Base-by-base conservation (phyloP, 2,113 vertebrate genomes). In the Struthio camelus region DNA sequence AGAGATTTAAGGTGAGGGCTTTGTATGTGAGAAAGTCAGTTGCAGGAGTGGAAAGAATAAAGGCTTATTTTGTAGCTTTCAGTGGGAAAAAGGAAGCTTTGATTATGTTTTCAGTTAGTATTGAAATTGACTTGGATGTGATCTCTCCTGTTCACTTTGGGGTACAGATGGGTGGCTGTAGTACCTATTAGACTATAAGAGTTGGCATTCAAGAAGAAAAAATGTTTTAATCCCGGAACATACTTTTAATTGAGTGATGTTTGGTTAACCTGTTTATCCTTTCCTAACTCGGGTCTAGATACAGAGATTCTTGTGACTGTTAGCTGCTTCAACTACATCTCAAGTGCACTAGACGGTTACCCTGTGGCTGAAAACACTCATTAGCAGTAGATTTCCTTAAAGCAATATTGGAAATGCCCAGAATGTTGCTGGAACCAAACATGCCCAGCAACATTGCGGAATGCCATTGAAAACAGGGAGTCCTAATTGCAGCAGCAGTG, bases 261-360 rank as follows among this genome's bases (percentile, higher is more conserved):
- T 62, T 17, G 50, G 6, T 44, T 50, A 44, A 50, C 48, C 40
- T 27, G 8, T 27, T 36, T 6, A 38, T 51, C 32, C 36, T 42
- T 20, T n/a, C 38, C 86, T 14, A 4, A 27, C 54, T 36, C 8
- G 0, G 0, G 1, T 28, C 80, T 53, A 27, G 51, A 10, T 54
- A 61, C 36, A 40, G 59, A 50, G 46, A 4, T 28, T 53, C 10
- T 16, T 51, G 53, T 8, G 34, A 14, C 1, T 7, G 19, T 1
- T 54, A 48, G 64, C 64, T 36, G 42, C 78, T 58, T 51, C 16
- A 58, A 5, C 42, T 2, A 5, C 22, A 1, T 36, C 36, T 56
- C 50, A 50, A 12, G 40, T 2, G 0, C n/a, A 11, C 40, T n/a
- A 42, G 48, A 3, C 14, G 4, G 1, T 18, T 18, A 3, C 53